Evolutionary conservation across 2,797 vertebrate genomes (phyloP).

Genomic region (Emydoidea blandingii): DNA sequence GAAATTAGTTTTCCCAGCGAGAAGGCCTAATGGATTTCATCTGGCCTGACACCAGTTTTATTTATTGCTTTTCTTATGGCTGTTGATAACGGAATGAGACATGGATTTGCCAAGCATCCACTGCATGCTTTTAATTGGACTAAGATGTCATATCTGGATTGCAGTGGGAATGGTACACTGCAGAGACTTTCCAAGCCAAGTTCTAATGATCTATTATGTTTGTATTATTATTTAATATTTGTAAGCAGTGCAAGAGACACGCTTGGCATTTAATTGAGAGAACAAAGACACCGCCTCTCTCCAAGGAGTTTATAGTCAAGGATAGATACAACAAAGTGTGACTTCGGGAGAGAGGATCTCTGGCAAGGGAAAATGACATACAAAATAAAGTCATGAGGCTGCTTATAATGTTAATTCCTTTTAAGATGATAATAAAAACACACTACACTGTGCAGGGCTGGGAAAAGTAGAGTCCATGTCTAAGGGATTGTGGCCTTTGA

Average conservation of each 20-base stretch:
- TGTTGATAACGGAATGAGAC: neutral
- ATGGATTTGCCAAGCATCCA: neutral
- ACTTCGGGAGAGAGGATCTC: neutral
- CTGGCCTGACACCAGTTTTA: neutral
- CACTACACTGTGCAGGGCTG: neutral
- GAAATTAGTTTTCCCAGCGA: neutral
- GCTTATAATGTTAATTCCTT: neutral
- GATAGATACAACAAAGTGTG: neutral
- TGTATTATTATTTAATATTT: neutral
- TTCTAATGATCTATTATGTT: neutral
- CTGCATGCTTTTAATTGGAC: neutral
- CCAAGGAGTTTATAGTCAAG: neutral
- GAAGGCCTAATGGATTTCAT: neutral
- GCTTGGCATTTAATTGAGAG: neutral
- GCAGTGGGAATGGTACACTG: neutral
- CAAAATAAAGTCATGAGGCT: neutral
- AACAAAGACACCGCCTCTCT: neutral
- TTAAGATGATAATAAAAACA: neutral
- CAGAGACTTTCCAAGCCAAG: neutral
- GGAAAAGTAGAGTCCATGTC: neutral
- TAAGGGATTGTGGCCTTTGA: neutral
- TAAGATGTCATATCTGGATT: neutral
- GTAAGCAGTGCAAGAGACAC: neutral
- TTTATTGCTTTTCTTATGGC: neutral
- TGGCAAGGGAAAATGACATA: neutral